A percentile compares a stretch with the other conserved stretches of the same genome.
phyloP scores from a whole-genome alignment of 2,113 vertebrate species.

The Tragelaphus buxtoni region DNA sequence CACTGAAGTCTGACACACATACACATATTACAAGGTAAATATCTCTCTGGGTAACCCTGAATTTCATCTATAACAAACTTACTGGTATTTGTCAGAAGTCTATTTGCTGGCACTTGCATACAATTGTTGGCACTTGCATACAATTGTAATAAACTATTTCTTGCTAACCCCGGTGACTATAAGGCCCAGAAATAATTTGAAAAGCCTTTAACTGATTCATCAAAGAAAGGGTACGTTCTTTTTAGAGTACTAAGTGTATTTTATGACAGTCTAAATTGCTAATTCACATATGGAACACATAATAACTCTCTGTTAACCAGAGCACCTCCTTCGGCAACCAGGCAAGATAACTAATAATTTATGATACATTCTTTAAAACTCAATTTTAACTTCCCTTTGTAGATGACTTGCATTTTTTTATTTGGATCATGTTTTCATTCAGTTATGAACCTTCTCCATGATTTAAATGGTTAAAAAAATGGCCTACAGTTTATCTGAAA shows the following conservation, averaged over 20 bases:
- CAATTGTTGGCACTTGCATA: not conserved
- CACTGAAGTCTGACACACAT: not conserved
- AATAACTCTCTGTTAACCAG: not conserved
- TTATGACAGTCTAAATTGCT: not conserved
- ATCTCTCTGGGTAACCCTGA: not conserved
- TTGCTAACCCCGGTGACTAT: not conserved
- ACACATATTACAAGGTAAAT: not conserved
- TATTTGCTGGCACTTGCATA: not conserved
- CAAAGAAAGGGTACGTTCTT: not conserved
- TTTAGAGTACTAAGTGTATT: not conserved
- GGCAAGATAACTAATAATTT: not conserved
- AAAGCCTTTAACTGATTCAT: not conserved
- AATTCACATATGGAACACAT: not conserved
- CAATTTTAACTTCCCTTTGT: not conserved
- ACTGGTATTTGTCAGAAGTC: not conserved
- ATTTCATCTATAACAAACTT: not conserved
- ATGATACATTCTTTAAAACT: not conserved
- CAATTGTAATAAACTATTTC: not conserved
- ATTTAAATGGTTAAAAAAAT: conserved; percentile 74
- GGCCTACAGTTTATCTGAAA: conserved; percentile 75
- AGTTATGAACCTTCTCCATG: conserved; percentile 56
- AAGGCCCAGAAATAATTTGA: not conserved
- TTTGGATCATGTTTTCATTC: conserved; percentile 56
- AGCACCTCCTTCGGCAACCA: not conserved
- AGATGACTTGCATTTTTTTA: not conserved